Base-by-base conservation (phyloP, 2,797 vertebrate species). In the Leptoclinus maculatus region DNA sequence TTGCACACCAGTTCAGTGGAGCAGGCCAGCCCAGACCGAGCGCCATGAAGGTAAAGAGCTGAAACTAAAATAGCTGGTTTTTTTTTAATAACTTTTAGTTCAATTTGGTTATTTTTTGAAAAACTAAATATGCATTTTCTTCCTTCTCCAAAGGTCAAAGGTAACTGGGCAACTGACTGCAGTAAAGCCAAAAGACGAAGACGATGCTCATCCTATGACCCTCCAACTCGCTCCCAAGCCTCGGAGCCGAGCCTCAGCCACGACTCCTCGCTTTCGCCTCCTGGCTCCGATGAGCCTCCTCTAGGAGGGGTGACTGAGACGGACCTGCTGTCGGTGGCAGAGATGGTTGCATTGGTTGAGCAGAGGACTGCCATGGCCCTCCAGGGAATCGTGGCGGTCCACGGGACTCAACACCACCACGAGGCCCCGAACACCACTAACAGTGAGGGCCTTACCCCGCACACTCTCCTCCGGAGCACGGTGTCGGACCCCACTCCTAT, bases 321-420 rank as follows among this genome's bases (percentile, higher is more conserved):
- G 0, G 98, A 99, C 83, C 92, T 98, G 75, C 93, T 98, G 16
- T 98, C 97, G 0, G 98, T 99, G 68, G 97, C 98, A 0, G 97
- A 99, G 89, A 98, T 99, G 98, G 97, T 99, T 81, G 98, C 98
- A 0, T 83, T 97, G 88, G 97, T 98, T 14, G 98, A 99, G 86
- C 97, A 95, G 91, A 93, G 97, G 71, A 95, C 96, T 0, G 96
- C 96, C 1, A 84, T 97, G 93, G 96, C 97, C 0, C 85, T 97
- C 69, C 96, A 97, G 85, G 94, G 85, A 60, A 96, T 96, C 38
- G 95, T 94, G 77, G 92, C 88, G 36, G 86, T 79, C 80, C 95
- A 92, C 79, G 91, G 88, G 73, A 93, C 73, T 86, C 93, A 87
- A 67, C 90, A 89, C 14, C 77, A 81, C 38, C 85, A 74, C 47